Percentiles rank a stretch among this genome's conserved stretches.
Conservation (phyloP, 2,113 vertebrate genomes). For the Cochlearius cochlearius region DNA sequence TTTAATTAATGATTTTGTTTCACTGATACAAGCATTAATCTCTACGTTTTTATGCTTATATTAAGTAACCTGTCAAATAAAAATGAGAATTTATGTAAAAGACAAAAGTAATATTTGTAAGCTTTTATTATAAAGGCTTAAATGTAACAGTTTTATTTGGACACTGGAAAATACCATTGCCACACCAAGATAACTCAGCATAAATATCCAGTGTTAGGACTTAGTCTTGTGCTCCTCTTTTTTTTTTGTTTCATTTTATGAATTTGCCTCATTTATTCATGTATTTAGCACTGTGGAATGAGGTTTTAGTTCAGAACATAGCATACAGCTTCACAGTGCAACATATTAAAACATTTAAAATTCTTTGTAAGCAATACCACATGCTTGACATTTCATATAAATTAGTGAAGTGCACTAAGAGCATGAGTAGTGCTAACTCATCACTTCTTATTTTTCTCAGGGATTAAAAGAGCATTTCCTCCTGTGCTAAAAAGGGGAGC, state of each 20-base stretch:
- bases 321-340: background rate
- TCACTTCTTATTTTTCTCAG: background rate
- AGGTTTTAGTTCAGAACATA: background rate
- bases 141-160: background rate
- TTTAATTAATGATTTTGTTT: background rate
- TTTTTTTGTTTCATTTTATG: background rate
- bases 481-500: background rate
- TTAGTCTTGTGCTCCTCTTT: background rate
- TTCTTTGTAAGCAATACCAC: conserved; percentile 2
- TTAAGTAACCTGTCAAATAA: background rate
- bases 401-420: background rate
- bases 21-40: background rate
- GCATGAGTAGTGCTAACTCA: background rate
- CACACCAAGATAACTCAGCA: background rate
- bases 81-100: background rate
- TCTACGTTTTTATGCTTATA: background rate
- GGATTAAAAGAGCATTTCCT: background rate
- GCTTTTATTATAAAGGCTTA: background rate
- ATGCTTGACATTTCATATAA: background rate
- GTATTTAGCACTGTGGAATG: background rate
- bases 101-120: background rate
- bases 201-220: background rate
- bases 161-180: background rate
- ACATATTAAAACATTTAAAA: conserved; percentile 60
- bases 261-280: background rate